A percentile compares a stretch with the other conserved stretches of the same genome.
These are phyloP conservation scores for Thermophis baileyi DNA, from an alignment of 2,113 vertebrate species.

Conservation along the genomic window DNA sequence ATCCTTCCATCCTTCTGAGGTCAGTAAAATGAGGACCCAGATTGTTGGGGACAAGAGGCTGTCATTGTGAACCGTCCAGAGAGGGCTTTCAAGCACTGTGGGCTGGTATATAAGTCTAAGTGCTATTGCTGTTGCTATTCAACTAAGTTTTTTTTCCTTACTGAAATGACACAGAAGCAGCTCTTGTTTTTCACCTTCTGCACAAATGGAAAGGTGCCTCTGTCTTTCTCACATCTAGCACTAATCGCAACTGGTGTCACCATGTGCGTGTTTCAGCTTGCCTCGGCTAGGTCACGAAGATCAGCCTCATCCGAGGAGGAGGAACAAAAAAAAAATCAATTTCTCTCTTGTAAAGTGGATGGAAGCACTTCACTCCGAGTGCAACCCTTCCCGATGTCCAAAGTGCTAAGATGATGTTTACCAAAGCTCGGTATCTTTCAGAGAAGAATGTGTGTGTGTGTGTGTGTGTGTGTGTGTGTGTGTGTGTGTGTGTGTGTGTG, in stretches of 20 bases:
- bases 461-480: too few species aligned
- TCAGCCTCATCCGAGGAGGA: not conserved
- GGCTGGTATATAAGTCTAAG: too few species aligned
- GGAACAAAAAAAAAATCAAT: not conserved
- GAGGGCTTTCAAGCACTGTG: too few species aligned
- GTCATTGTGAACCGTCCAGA: too few species aligned
- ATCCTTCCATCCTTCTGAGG: too few species aligned
- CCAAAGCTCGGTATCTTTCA: not conserved
- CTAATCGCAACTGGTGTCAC: not conserved
- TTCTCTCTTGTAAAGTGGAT: not conserved
- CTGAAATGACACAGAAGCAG: not conserved
- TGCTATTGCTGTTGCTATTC: not conserved
- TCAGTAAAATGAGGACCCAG: too few species aligned
- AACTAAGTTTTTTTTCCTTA: not conserved
- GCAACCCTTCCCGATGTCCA: not conserved
- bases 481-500: too few species aligned
- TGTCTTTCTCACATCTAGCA: not conserved
- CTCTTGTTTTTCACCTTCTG: not conserved
- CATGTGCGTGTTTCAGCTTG: not conserved
- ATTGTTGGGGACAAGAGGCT: too few species aligned
- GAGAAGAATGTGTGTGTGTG: not conserved
- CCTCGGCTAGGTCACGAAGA: not conserved
- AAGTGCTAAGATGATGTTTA: not conserved
- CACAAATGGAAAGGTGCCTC: not conserved
- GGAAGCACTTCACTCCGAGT: not conserved